Evolutionary conservation across 2,888 invertebrate species (phyloP), one percentile per base, ranked within the genome.

Genomic region (Eulithis testata): DNA sequence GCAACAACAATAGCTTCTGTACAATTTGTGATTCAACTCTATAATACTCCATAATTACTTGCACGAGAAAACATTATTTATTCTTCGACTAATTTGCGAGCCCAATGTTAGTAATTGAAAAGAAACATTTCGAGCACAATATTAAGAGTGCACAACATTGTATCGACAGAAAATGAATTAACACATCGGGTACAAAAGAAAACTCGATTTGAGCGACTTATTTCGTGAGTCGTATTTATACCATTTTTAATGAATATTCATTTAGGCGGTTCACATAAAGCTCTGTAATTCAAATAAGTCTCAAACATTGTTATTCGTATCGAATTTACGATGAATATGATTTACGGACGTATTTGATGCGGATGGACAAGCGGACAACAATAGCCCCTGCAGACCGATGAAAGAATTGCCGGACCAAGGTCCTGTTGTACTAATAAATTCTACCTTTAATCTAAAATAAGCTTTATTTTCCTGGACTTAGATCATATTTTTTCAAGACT

Each of bases 301-400:
- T 80, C 82, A 65, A 70, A 88, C 90, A 87, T 92, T 91, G 91
- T 91, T 87, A 85, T 83, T 86, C 85, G 87, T 81, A 88, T 88
- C 87, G 90, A 89, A 92, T 91, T 91, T 92, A 92, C 86, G 90
- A 88, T 87, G 84, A 85, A 88, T 90, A 91, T 93, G 92, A 93
- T 93, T 92, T 92, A 93, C 82, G 87, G 79, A 76, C 89, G 83
- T 85, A 83, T 89, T 88, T 88, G 91, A 92, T 90, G 90, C 88
- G 88, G 89, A 89, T 86, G 88, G 90, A 90, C 90, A 84, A 81
- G 81, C 87, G 85, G 82, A 84, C 86, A 84, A 90, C 91, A 91
- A 91, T 90, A 83, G 87, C 78, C 81, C 82, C 86, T 84, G 87
- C 87, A 87, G 79, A 77, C 80, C 79, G 85, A 78, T 74, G 82